phyloP scores from a whole-genome alignment of 2,888 invertebrate genomes.

The Troides oblongomaculatus region DNA sequence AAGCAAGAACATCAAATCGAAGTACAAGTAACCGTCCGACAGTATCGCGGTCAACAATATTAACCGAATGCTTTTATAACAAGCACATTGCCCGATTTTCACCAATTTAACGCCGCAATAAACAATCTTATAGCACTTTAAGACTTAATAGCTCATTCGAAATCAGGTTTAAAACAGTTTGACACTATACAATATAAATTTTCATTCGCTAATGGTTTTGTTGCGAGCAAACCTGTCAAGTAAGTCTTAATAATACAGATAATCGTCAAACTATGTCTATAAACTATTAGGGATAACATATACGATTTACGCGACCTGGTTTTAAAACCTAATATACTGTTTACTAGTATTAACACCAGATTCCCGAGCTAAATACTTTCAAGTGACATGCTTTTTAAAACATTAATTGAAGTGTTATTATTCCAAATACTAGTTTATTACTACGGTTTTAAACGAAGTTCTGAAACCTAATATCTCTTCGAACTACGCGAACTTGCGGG shows the following conservation, averaged over 20 bases:
- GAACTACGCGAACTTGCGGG: too few species aligned
- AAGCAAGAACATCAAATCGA: neutral
- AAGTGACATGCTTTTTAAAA: too few species aligned
- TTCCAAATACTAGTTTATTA: too few species aligned
- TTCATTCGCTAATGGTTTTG: neutral
- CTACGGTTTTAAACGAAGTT: too few species aligned
- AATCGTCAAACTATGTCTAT: neutral
- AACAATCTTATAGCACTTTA: slow-evolving; percentile 10
- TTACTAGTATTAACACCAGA: too few species aligned
- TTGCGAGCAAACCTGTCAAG: neutral
- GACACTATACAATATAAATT: neutral
- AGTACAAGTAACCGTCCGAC: neutral
- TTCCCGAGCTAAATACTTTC: too few species aligned
- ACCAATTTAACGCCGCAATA: slow-evolving; percentile 5
- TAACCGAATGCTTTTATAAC: neutral
- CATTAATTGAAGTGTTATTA: too few species aligned
- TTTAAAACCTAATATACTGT: too few species aligned
- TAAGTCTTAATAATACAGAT: neutral
- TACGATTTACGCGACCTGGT: too few species aligned
- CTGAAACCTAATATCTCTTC: too few species aligned
- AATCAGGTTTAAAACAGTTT: slow-evolving; percentile 10
- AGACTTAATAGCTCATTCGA: slow-evolving; percentile 1
- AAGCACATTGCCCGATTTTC: slow-evolving; percentile 18
- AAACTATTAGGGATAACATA: too few species aligned
- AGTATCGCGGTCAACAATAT: neutral